Evolutionary conservation across 2,888 invertebrate genomes (phyloP).

Genomic region (Myopa tessellatipennis): DNA sequence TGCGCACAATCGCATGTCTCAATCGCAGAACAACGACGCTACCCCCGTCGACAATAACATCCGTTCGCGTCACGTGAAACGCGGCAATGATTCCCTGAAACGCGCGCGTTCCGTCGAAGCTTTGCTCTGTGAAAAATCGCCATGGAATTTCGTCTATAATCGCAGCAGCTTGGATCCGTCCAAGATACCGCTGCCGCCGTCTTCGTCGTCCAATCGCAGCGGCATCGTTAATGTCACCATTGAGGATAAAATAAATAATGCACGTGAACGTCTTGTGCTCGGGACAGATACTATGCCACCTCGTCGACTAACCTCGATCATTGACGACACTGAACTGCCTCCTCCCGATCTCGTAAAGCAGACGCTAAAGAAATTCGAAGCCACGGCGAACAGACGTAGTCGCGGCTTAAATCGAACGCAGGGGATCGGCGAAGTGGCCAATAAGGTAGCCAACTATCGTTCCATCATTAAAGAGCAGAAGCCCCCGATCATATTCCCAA

Average conservation of each 20-base stretch:
- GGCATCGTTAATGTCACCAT: slow-evolving; percentile 58
- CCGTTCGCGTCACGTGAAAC: slow-evolving; percentile 68
- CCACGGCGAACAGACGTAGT: slow-evolving; percentile 71
- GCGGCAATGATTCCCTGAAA: slow-evolving; percentile 77
- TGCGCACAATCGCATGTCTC: slow-evolving; percentile 30
- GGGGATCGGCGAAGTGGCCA: slow-evolving; percentile 72
- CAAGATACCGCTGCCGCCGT: background rate
- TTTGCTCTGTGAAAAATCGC: slow-evolving; percentile 75
- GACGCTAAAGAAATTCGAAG: slow-evolving; percentile 86
- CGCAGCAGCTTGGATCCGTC: slow-evolving; percentile 41
- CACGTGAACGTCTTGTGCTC: slow-evolving; percentile 65
- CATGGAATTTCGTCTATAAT: slow-evolving; percentile 58
- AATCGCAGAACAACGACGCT: slow-evolving; percentile 22
- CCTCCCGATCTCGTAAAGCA: slow-evolving; percentile 91
- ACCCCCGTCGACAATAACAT: slow-evolving; percentile 24
- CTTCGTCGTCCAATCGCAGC: background rate
- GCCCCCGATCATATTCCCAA: slow-evolving; percentile 70
- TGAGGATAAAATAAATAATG: slow-evolving; percentile 67
- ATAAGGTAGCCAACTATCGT: slow-evolving; percentile 75
- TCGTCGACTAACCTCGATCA: slow-evolving; percentile 74
- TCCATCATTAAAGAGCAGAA: slow-evolving; percentile 73
- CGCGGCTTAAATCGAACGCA: slow-evolving; percentile 68
- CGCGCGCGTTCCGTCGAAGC: slow-evolving; percentile 89
- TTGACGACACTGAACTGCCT: slow-evolving; percentile 83
- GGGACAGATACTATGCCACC: slow-evolving; percentile 68